Conservation (phyloP, 2,797 vertebrate genomes). For the Tamandua tetradactyla region DNA sequence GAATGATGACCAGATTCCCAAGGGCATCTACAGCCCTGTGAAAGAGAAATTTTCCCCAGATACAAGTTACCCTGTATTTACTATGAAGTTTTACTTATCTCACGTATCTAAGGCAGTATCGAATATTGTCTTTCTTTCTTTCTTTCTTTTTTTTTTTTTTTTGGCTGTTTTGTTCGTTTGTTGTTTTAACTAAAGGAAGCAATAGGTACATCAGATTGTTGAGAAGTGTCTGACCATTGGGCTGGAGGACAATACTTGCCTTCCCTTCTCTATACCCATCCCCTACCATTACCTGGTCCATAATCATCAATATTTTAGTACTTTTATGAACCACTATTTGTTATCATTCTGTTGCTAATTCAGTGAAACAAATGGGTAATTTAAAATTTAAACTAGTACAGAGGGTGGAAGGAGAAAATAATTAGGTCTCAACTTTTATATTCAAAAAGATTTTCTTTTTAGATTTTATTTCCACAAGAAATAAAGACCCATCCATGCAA, state of each 20-base stretch:
- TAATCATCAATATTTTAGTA: not conserved
- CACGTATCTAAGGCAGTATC: not conserved
- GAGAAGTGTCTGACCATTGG: not conserved
- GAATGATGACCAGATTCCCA: not conserved
- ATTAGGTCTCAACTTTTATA: not conserved
- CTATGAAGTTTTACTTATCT: not conserved
- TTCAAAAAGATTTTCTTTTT: not conserved
- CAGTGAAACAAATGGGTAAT: not conserved
- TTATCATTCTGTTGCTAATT: not conserved
- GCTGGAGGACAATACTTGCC: not conserved
- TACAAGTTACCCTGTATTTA: not conserved
- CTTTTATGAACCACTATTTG: not conserved
- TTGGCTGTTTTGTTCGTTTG: not conserved
- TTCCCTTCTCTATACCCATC: not conserved
- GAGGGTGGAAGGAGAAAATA: not conserved
- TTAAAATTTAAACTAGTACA: conserved; percentile 19
- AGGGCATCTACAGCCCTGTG: not conserved
- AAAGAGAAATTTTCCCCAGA: not conserved
- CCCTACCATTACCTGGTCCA: not conserved
- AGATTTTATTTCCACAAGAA: not conserved
- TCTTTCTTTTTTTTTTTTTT: not conserved
- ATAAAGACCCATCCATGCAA: not conserved
- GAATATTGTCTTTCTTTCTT: not conserved
- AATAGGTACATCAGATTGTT: not conserved
- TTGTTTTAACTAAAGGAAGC: not conserved